Base-by-base conservation (phyloP, 23 tunicate genomes). In the Trididemnum miniatum region DNA sequence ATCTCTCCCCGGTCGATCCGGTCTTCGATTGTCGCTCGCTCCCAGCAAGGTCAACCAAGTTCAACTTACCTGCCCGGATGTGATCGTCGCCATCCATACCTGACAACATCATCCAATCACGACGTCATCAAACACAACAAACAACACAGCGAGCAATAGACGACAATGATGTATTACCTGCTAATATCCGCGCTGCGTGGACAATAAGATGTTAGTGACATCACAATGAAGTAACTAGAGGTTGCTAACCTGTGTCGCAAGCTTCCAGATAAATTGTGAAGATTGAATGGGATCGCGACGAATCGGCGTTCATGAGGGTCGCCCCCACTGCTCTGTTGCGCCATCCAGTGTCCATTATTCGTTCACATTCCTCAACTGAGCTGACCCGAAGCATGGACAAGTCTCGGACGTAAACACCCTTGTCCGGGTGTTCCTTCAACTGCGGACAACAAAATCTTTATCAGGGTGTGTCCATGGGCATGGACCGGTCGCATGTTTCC, bases 11-110 rank as follows among this genome's bases (percentile, higher is more conserved):
- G 27, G 99, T 84, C 12, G 99, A 81, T 0, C 99, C 99, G 7
- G 99, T 96, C 84, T 96, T 96, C 26, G 90, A 79, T 74, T 96
- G 99, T 35, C 99, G 64, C 59, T 96, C 99, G 44, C 98, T 94
- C 1, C 99, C 99, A 25, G 99, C 99, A 31, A 96, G 83, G 86
- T 96, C 99, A 31, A 96, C 99, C 78, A 96, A 78, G 80, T 96
- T 95, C 28, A 96, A 51, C 83, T 96, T 96, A 5, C 99, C 99
- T 1, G 93, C 98, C 31, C 98, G 72, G 15, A 93, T 91, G 73
- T 93, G 98, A 52, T 93, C 87, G 18, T 80, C 87, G 50, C 98
- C 98, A 51, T 93, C 98, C 12, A 84, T 71, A 37, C 98, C 98
- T 82, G 83, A 44, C 24, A 23, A n/a, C n/a, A n/a, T n/a, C n/a